Evolutionary conservation across 2,113 vertebrate genomes (phyloP), one percentile per base, ranked within the genome.

Genomic region (Nycticebus coucang): DNA sequence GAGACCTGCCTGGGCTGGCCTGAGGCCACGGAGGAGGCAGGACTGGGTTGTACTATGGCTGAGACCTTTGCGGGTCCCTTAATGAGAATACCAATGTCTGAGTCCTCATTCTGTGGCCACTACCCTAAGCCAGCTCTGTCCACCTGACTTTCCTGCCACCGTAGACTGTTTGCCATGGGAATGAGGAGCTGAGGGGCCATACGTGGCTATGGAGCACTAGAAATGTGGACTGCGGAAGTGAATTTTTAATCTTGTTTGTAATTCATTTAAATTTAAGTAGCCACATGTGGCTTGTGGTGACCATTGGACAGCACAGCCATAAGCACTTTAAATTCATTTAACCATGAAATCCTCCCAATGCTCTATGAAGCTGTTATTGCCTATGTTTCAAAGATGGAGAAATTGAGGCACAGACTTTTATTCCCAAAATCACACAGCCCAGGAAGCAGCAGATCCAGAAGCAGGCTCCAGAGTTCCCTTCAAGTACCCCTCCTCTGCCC

Each of bases 281-380:
- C 13, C 28, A 53, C 24, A 1, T 0, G 11, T 13, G 15, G 64
- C 53, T 72, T 50, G 1, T 8, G 12, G 12, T 1, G 2, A n/a
- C 45, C 6, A 0, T 0, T 5, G 5, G 37, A 77, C 7, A 2
- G 45, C 4, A 0, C 4, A 6, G 17, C 82, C 18, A 0, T 15
- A 35, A 41, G 21, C 9, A n/a, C 53, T 77, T 75, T 6, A 35
- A 22, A 41, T 64, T 35, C 78, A 24, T 18, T 9, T 5, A 15
- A 18, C 35, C 11, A 12, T 18, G 50, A 19, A 17, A 14, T 7
- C 24, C 53, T 30, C 10, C 15, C 19, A 33, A 22, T 5, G 13
- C 50, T 45, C 66, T 64, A 15, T 6, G 30, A 37, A 4, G 13
- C 12, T 2, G 37, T 24, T 15, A 10, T 2, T 26, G 45, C 0